Conservation (phyloP, 2,113 vertebrate genomes). For the Cyprinodon brontotheroides region DNA sequence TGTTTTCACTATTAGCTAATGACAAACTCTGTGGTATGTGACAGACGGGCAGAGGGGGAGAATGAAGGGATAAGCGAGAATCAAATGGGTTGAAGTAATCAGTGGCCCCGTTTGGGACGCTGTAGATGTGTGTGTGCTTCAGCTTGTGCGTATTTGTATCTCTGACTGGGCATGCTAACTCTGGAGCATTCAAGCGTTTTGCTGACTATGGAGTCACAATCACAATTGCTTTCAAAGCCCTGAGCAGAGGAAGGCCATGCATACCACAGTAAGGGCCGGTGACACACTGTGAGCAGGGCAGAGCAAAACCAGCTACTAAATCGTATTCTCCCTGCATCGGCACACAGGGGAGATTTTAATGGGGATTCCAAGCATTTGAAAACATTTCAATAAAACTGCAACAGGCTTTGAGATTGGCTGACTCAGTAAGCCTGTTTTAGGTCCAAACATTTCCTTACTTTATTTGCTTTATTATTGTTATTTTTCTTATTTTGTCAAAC, state of each 20-base stretch:
- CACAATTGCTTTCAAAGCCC: conserved; percentile 79
- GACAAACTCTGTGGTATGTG: conserved; percentile 69
- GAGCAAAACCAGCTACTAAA: conserved; percentile 60
- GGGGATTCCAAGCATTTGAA: conserved; percentile 61
- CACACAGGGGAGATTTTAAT: conserved; percentile 53
- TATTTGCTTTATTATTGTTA: not conserved
- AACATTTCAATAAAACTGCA: conserved; percentile 64
- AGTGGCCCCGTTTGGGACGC: conserved; percentile 55
- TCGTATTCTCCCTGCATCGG: conserved; percentile 53
- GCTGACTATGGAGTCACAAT: conserved; percentile 78
- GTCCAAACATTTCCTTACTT: conserved; percentile 26
- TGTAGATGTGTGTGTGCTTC: conserved; percentile 21
- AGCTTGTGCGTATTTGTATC: conserved; percentile 33
- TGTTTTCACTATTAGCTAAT: conserved; percentile 70
- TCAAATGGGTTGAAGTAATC: conserved; percentile 76
- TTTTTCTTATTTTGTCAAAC: conserved; percentile 4
- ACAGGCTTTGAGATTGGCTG: conserved; percentile 52
- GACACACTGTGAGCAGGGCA: conserved; percentile 57
- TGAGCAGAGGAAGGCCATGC: conserved; percentile 72
- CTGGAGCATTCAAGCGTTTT: conserved; percentile 75
- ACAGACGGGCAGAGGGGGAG: conserved; percentile 57
- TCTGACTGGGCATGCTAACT: conserved; percentile 59
- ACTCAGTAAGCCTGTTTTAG: conserved; percentile 34
- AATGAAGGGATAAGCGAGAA: conserved; percentile 66
- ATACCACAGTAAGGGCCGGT: conserved; percentile 71